Evolutionary conservation across 2,888 invertebrate species (phyloP).

Genomic region (Cataglyphis rosenhaueri): DNA sequence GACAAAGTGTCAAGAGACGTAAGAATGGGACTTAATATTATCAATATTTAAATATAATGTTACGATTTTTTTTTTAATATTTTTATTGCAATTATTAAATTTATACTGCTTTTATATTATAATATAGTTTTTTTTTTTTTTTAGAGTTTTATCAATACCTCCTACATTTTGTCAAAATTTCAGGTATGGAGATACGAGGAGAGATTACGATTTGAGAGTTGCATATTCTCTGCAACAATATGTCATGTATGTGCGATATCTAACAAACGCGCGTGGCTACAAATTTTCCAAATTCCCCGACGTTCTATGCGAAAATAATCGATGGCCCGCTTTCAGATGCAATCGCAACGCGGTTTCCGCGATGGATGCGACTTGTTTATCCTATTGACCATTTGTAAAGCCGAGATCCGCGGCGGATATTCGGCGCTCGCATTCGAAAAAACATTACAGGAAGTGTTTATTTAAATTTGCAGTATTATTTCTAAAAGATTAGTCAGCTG

Average conservation of each 20-base stretch:
- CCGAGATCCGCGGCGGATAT: background rate
- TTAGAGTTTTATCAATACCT: background rate
- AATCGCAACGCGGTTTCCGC: background rate
- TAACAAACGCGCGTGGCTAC: background rate
- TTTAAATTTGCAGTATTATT: background rate
- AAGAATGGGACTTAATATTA: no score
- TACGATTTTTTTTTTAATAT: background rate
- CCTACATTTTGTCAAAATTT: background rate
- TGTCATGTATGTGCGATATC: background rate
- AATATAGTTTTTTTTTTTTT: no score
- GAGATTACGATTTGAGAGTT: background rate
- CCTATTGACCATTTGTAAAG: no score
- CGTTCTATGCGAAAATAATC: background rate
- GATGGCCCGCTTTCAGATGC: background rate
- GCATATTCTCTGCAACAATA: background rate
- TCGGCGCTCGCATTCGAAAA: background rate
- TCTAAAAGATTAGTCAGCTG: background rate
- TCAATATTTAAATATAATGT: no score
- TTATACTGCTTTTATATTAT: background rate
- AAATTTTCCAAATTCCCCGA: background rate
- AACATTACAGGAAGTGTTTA: background rate
- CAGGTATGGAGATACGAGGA: background rate
- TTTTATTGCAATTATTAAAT: background rate
- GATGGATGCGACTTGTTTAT: background rate
- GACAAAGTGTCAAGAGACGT: background rate